phyloP scores from a whole-genome alignment of 2,797 vertebrate genomes.

The Nyctalus aviator region DNA sequence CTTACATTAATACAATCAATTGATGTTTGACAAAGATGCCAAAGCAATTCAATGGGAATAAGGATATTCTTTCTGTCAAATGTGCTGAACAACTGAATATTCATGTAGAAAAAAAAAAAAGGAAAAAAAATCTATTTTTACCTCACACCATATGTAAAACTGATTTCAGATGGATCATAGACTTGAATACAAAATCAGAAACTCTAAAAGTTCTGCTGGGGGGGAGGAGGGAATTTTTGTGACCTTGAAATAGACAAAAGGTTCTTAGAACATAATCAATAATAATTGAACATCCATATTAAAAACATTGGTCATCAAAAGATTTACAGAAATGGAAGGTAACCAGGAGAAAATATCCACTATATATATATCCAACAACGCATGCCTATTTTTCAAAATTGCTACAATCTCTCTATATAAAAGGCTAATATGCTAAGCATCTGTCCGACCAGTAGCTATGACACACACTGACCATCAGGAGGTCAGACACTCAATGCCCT shows the following conservation, averaged over 20 bases:
- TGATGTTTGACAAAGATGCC: background rate
- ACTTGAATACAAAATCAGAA: background rate
- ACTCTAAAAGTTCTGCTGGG: background rate
- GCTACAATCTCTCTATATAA: background rate
- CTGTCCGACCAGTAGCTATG: no score
- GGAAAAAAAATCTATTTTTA: background rate
- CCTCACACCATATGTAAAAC: background rate
- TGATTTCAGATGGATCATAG: background rate
- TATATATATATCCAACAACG: background rate
- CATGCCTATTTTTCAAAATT: background rate
- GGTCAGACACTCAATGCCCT: no score
- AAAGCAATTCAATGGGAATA: background rate
- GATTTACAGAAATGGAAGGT: background rate
- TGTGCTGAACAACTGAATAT: background rate
- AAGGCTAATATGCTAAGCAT: no score
- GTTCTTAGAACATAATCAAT: background rate
- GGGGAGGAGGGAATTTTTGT: background rate
- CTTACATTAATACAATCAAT: background rate
- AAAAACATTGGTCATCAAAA: constrained; percentile 5
- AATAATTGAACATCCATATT: background rate
- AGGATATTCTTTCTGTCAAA: background rate
- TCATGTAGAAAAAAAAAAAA: background rate
- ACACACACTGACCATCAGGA: no score
- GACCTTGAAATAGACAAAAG: background rate
- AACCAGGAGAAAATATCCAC: background rate